These are phyloP conservation scores for Typhlomys cinereus DNA, from an alignment of 2,113 vertebrate species.

Conservation along the genomic window DNA sequence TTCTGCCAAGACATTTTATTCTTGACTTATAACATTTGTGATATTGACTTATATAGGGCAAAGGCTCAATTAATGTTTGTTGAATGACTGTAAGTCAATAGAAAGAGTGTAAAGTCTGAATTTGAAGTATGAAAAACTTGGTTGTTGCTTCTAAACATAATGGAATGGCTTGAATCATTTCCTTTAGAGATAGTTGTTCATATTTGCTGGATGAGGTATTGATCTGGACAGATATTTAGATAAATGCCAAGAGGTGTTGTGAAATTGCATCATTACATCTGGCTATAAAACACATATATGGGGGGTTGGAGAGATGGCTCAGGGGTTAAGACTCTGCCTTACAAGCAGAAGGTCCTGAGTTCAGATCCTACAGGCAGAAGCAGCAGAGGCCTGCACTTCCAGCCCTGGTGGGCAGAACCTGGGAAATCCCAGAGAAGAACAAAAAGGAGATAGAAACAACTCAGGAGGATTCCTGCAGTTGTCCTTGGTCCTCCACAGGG, in stretches of 20 bases:
- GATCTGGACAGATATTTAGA: slow-evolving; percentile 66
- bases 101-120: slow-evolving; percentile 23
- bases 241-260: slow-evolving; percentile 48
- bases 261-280: slow-evolving; percentile 70
- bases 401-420: no score
- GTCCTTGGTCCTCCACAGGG: no score
- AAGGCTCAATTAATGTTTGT: background rate
- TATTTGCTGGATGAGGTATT: slow-evolving; percentile 62
- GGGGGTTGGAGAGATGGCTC: no score
- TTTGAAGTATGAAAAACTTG: slow-evolving; percentile 46
- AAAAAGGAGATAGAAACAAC: no score
- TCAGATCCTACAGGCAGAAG: no score
- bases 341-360: no score
- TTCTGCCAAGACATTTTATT: slow-evolving; percentile 7
- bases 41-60: background rate
- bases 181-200: slow-evolving; percentile 40
- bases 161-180: slow-evolving; percentile 27
- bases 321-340: no score
- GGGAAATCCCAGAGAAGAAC: no score
- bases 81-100: slow-evolving; percentile 49
- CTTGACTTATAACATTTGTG: slow-evolving; percentile 15
- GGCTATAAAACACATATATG: slow-evolving; percentile 55
- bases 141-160: slow-evolving; percentile 49
- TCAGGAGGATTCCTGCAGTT: no score
- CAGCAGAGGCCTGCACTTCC: no score